phyloP scores from a whole-genome alignment of 2,888 invertebrate species.

The Apotomis turbidana region DNA sequence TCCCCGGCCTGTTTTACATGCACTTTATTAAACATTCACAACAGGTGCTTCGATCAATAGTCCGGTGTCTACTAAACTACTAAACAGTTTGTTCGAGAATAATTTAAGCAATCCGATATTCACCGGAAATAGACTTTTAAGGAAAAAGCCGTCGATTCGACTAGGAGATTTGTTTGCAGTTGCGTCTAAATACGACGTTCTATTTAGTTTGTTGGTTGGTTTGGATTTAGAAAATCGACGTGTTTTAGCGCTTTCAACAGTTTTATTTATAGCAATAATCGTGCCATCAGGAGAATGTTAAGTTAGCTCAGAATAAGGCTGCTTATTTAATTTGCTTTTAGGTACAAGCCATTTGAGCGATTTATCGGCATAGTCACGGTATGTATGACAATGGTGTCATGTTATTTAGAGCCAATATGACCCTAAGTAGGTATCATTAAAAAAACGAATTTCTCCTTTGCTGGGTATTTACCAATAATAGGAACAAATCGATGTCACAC shows the following conservation, averaged over 20 bases:
- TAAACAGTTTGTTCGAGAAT: conserved; percentile 48
- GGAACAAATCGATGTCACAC: no score
- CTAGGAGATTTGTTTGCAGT: conserved; percentile 26
- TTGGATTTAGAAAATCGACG: not conserved
- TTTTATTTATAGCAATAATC: no score
- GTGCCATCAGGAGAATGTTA: no score
- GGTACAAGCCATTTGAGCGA: no score
- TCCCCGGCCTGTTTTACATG: conserved; percentile 32
- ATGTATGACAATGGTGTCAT: no score
- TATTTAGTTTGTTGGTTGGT: conserved; percentile 22
- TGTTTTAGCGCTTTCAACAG: conserved; percentile 3
- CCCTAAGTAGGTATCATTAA: no score
- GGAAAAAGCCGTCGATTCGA: conserved; percentile 43
- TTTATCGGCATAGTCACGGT: no score
- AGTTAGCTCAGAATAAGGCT: no score
- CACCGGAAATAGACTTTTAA: conserved; percentile 53
- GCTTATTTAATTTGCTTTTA: no score
- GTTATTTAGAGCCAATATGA: no score
- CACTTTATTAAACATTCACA: conserved; percentile 41
- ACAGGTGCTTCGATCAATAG: conserved; percentile 47
- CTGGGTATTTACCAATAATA: no score
- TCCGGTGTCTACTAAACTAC: conserved; percentile 30
- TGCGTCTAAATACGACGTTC: conserved; percentile 25
- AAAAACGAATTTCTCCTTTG: no score
- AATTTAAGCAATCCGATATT: conserved; percentile 57